Conservation (phyloP, 2,888 invertebrate genomes). For the Germaria angustata region DNA sequence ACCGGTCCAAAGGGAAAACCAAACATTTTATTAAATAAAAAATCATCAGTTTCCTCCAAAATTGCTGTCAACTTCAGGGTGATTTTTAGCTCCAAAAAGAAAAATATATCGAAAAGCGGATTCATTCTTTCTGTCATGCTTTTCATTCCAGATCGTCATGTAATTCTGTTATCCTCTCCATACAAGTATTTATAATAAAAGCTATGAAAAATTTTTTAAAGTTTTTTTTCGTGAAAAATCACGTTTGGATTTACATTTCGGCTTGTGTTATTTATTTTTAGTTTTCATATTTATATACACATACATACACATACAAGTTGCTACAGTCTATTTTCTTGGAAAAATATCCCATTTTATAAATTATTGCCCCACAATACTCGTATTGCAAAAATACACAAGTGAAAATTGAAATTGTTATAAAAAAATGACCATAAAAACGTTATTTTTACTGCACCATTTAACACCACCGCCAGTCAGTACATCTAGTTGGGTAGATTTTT, state of each 20-base stretch:
- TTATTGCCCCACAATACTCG: slow-evolving; percentile 41
- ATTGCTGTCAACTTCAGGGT: no score
- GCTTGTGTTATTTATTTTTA: slow-evolving; percentile 37
- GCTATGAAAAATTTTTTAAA: no score
- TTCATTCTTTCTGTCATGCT: no score
- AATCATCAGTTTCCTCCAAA: no score
- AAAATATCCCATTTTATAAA: slow-evolving; percentile 39
- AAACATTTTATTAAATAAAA: no score
- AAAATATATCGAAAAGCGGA: no score
- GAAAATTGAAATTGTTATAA: slow-evolving; percentile 11
- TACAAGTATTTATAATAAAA: no score
- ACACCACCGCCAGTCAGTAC: slow-evolving; percentile 40
- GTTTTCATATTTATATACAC: slow-evolving; percentile 16
- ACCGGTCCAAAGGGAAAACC: no score
- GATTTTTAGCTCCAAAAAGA: no score
- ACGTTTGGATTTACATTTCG: slow-evolving; percentile 46
- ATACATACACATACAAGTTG: slow-evolving; percentile 2
- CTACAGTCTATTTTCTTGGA: slow-evolving; percentile 20
- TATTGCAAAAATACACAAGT: slow-evolving; percentile 42
- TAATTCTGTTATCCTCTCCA: no score
- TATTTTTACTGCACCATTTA: slow-evolving; percentile 62
- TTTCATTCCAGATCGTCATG: no score
- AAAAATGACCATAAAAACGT: slow-evolving; percentile 57
- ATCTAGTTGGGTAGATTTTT: slow-evolving; percentile 1
- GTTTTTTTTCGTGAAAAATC: slow-evolving; percentile 49